Conservation (phyloP, 1,140 invertebrate genomes). For the Diuraphis noxia region DNA sequence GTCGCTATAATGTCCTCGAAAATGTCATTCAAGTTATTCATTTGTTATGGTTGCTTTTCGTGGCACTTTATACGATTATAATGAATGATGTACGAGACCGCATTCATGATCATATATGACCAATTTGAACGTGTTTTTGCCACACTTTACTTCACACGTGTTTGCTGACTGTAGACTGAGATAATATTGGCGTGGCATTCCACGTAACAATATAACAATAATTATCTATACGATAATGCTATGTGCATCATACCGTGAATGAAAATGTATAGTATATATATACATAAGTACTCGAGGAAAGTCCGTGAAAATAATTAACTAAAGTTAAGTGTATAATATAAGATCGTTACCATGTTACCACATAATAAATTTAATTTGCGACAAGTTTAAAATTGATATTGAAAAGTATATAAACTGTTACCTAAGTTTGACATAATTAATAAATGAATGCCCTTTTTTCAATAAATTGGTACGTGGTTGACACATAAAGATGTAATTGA, state of each 20-base stretch:
- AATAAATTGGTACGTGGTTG: too few species aligned
- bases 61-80: background rate
- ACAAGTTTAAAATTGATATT: too few species aligned
- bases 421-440: too few species aligned
- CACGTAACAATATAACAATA: background rate
- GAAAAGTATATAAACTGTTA: too few species aligned
- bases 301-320: too few species aligned
- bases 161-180: background rate
- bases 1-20: background rate
- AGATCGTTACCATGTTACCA: too few species aligned
- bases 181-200: background rate
- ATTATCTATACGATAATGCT: background rate
- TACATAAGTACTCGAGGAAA: too few species aligned
- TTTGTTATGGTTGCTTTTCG: background rate
- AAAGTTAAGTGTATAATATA: too few species aligned
- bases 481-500: too few species aligned
- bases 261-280: too few species aligned
- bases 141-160: background rate
- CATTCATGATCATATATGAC: background rate
- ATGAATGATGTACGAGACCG: background rate
- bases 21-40: background rate
- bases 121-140: background rate
- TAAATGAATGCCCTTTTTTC: too few species aligned
- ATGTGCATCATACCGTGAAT: background rate
- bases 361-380: too few species aligned